These are phyloP conservation scores for Chiloscyllium plagiosum DNA, from an alignment of 2,113 vertebrate genomes.

Conservation along the genomic window DNA sequence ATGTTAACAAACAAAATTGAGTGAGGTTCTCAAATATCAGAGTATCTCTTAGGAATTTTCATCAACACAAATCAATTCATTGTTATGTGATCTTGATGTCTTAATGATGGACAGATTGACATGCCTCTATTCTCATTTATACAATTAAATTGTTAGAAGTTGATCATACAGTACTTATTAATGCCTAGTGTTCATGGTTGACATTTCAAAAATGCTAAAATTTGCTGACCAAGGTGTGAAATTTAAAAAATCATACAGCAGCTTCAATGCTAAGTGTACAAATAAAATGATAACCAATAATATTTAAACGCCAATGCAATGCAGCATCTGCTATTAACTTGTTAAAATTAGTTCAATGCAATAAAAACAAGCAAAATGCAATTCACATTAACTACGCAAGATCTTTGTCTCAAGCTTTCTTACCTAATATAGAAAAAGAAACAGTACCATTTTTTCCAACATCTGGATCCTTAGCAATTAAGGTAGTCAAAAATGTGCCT, in stretches of 20 bases:
- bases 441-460: slow-evolving; percentile 74
- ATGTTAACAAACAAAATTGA: background rate
- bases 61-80: background rate
- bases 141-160: background rate
- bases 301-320: background rate
- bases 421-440: slow-evolving; percentile 70
- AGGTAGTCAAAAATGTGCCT: slow-evolving; percentile 64
- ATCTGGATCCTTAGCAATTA: slow-evolving; percentile 84
- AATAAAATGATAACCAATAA: background rate
- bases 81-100: background rate
- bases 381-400: background rate
- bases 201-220: background rate
- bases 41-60: background rate
- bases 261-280: background rate
- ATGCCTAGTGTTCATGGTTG: background rate
- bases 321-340: background rate
- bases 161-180: background rate
- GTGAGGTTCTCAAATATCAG: background rate
- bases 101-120: background rate
- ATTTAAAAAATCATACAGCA: background rate
- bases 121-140: background rate
- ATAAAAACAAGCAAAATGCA: background rate
- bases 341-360: background rate
- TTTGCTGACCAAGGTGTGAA: background rate
- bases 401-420: slow-evolving; percentile 40